Evolutionary conservation across 2,797 vertebrate species (phyloP).

Genomic region (Sebastes kiyomatsui): DNA sequence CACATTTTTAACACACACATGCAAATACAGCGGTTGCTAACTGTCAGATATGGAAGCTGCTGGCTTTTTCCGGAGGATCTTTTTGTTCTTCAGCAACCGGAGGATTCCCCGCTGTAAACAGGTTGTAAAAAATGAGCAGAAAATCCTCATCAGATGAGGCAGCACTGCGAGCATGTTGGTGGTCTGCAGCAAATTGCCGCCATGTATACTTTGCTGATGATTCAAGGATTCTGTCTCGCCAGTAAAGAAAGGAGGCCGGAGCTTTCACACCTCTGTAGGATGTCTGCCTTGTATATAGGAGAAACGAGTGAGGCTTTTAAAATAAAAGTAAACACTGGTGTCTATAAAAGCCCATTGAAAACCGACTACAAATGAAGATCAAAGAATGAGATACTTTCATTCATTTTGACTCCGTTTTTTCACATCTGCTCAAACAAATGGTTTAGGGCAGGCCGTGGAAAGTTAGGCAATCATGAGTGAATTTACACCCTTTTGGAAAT

Average conservation of each 20-base stretch:
- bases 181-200: neutral
- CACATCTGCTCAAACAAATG: conserved; percentile 36
- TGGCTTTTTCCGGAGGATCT: neutral
- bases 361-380: neutral
- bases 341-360: neutral
- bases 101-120: neutral
- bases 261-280: conserved; percentile 24
- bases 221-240: neutral
- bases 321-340: neutral
- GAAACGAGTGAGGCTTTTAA: neutral
- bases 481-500: conserved; percentile 43
- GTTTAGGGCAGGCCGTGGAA: conserved; percentile 34
- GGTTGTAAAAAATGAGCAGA: neutral
- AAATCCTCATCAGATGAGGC: neutral
- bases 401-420: neutral
- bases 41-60: conserved; percentile 3
- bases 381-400: neutral
- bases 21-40: neutral
- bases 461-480: conserved; percentile 28
- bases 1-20: conserved; percentile 32
- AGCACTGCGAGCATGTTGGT: neutral
- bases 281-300: neutral
- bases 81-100: neutral
- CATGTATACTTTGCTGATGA: neutral
- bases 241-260: neutral